phyloP scores from a whole-genome alignment of 1,140 invertebrate genomes.

The Leptoteleia sp. region DNA sequence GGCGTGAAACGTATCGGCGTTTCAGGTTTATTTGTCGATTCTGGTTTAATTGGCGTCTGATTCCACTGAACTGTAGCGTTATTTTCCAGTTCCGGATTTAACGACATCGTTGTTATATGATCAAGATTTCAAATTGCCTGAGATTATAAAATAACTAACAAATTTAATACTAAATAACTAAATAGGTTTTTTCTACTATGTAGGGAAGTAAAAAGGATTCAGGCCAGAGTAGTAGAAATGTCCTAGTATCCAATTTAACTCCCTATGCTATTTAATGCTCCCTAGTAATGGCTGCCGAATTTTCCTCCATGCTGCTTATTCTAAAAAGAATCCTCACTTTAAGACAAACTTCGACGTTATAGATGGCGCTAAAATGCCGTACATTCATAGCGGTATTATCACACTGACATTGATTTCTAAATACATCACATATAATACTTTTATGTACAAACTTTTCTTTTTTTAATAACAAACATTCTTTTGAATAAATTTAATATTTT shows the following conservation, averaged over 20 bases:
- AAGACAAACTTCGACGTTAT: conserved; percentile 14
- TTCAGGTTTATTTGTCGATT: conserved; percentile 14
- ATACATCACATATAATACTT: neutral
- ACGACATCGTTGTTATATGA: conserved; percentile 57
- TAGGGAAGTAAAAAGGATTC: conserved; percentile 54
- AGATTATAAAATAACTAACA: conserved; percentile 69
- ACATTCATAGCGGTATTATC: neutral
- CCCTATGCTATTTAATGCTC: conserved; percentile 58
- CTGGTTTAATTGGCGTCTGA: conserved; percentile 18
- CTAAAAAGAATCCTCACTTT: conserved; percentile 26
- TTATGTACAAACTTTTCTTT: too few species aligned
- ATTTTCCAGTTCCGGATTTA: conserved; percentile 58
- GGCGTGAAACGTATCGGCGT: conserved; percentile 71
- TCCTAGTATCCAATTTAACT: conserved; percentile 62
- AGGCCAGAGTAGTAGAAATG: conserved; percentile 46
- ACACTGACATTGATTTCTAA: conserved; percentile 4
- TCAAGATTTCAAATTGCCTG: conserved; percentile 48
- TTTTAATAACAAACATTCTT: too few species aligned
- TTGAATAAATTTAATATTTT: too few species aligned
- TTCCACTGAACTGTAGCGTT: conserved; percentile 29
- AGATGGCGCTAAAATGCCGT: conserved; percentile 24
- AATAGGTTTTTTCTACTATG: conserved; percentile 76
- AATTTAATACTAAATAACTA: conserved; percentile 76
- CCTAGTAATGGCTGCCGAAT: conserved; percentile 52
- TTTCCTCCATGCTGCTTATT: conserved; percentile 40